Percentiles rank a stretch among this genome's conserved stretches.
Conservation (phyloP, 2,888 invertebrate species). For the Eilema depressum region DNA sequence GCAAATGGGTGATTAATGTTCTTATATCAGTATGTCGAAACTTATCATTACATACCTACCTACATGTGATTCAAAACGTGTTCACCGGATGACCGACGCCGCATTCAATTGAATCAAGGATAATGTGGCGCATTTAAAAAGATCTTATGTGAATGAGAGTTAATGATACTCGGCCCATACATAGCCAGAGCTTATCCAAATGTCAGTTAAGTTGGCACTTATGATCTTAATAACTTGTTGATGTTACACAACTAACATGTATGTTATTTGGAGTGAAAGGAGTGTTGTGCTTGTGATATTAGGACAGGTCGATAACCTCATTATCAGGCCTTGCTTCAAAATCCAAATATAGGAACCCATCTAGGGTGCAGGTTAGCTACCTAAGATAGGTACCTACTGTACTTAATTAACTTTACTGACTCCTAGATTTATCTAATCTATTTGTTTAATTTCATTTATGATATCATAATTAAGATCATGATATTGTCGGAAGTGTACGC, state of each 20-base stretch:
- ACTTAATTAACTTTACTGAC: constrained; percentile 30
- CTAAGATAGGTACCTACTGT: too few species aligned
- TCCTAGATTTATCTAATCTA: neutral
- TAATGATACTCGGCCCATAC: constrained; percentile 32
- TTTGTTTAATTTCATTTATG: too few species aligned
- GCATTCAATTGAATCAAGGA: constrained; percentile 44
- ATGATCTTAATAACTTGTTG: constrained; percentile 56
- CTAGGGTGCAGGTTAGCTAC: too few species aligned
- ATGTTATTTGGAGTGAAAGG: constrained; percentile 70
- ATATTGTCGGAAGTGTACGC: too few species aligned
- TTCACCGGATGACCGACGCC: constrained; percentile 32
- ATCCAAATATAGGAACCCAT: constrained; percentile 31
- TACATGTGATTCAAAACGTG: constrained; percentile 30
- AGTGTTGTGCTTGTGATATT: constrained; percentile 41
- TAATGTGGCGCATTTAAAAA: constrained; percentile 40
- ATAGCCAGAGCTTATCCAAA: constrained; percentile 57
- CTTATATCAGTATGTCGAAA: constrained; percentile 33
- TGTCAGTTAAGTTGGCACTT: constrained; percentile 56
- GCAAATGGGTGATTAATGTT: constrained; percentile 34
- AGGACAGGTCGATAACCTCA: constrained; percentile 64
- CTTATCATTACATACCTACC: constrained; percentile 17
- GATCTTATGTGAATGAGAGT: constrained; percentile 25
- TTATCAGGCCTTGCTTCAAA: constrained; percentile 55
- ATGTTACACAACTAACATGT: constrained; percentile 65
- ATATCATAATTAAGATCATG: too few species aligned